Evolutionary conservation across 1,140 invertebrate genomes (phyloP).

Genomic region (Bemisia tabaci): DNA sequence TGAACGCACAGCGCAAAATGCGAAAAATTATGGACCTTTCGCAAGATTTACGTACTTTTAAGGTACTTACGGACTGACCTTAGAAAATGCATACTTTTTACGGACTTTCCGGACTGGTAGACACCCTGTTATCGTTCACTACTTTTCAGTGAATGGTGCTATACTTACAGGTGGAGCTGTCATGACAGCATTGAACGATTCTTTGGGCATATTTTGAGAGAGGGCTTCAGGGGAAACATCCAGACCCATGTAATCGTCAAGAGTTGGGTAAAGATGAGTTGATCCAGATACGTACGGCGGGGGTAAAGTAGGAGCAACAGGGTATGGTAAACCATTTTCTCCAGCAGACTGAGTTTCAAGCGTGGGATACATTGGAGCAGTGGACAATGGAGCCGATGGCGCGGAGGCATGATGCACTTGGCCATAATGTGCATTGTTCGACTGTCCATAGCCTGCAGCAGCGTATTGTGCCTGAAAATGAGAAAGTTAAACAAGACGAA

Average conservation of each 20-base stretch:
- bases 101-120: too few relatives aligned
- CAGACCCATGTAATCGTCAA: slow-evolving; percentile 73
- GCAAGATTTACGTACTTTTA: too few relatives aligned
- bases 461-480: slow-evolving; percentile 12
- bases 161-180: slow-evolving; percentile 21
- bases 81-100: too few relatives aligned
- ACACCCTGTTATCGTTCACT: too few relatives aligned
- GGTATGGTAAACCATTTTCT: slow-evolving; percentile 11
- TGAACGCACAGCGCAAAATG: too few relatives aligned
- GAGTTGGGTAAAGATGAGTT: slow-evolving; percentile 51
- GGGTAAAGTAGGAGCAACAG: slow-evolving; percentile 5
- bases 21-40: too few relatives aligned
- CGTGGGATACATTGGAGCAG: slow-evolving; percentile 18
- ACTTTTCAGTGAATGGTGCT: too few relatives aligned
- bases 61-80: too few relatives aligned
- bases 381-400: slow-evolving; percentile 14
- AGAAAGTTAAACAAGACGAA: neutral
- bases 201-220: slow-evolving; percentile 13
- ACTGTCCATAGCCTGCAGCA: neutral
- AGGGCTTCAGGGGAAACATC: slow-evolving; percentile 57
- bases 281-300: slow-evolving; percentile 18
- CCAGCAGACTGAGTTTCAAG: slow-evolving; percentile 24
- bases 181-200: slow-evolving; percentile 16
- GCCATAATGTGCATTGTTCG: neutral
- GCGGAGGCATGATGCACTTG: neutral